Base-by-base conservation (phyloP, 2,888 invertebrate genomes). In the Drosophila acutilabella region DNA sequence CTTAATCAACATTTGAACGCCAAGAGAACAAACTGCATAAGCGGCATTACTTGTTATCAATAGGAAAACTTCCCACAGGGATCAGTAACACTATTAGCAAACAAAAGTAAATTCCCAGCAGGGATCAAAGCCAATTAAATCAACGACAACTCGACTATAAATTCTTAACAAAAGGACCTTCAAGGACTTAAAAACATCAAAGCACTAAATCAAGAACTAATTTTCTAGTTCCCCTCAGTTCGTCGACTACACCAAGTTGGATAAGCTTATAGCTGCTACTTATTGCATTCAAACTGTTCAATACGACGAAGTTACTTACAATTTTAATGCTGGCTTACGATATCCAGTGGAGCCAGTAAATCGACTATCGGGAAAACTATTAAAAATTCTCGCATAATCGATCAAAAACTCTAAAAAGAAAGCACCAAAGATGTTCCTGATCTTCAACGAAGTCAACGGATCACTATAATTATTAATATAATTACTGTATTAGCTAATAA, bases 351-450 rank as follows among this genome's bases (percentile, higher is more conserved):
- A 87, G 57, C 70, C 82, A 61, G 80, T 83, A 2, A 80, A 81
- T 51, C 56, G 66, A 58, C 66, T 83, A 1, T 78, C 85, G 20
- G 85, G 60, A 3, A 83, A 87, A 38, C 1, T 88, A 16, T 73
- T 83, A 2, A 83, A 83, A 45, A 78, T 83, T 59, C 51, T 83
- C 5, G 11, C 73, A 0, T 87, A 81, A 81, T 45, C 2, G 11
- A n/a, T 0, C 47, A 20, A 50, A 13, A 26, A 7, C 30, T 33
- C 16, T 7, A 33, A 47, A 13, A 14, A 42, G 13, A 13, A 14
- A 36, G 10, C 5, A 14, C 0, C 11, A 44, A 20, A n/a, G 5
- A 52, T 45, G 13, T 47, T 40, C 14, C 7, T 4, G 10, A 48
- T 6, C n/a, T 23, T 18, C 50, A n/a, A 23, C 18, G 40, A 44